Base-by-base conservation (phyloP, 2,113 vertebrate genomes). In the Ochotona princeps region DNA sequence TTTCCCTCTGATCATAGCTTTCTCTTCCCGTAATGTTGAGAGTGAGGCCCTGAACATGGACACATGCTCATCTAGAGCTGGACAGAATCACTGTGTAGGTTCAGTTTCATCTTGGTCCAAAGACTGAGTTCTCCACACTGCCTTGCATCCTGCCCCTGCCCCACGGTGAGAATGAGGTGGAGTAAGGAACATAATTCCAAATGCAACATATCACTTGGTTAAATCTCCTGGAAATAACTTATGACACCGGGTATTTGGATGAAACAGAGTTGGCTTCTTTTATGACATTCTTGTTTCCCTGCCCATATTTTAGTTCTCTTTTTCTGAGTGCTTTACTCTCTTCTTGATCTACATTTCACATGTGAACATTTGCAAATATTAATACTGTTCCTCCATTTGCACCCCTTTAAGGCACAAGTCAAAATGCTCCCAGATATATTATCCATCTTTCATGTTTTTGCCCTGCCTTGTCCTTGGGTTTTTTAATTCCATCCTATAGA, bases 211-310 rank as follows among this genome's bases (percentile, higher is more conserved):
- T 82, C 66, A 20, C 54, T 49, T 32, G 28, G 74, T 66, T 38
- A 72, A 83, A 66, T 87, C 81, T 76, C 87, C 76, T 35, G 2
- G 81, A 91, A 73, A 15, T 78, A 38, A 90, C 76, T 78, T 61
- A 90, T n/a, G 79, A 78, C 20, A 65, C 30, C 21, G 63, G 44
- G 57, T 51, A 85, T 81, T 75, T 44, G 30, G 79, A 70, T 73
- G 66, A 93, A 86, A 94, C 60, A 89, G 49, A 88, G 8, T 63
- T 94, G 92, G 78, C 76, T 93, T 89, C 66, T 51, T 92, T 90
- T 51, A 38, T 28, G 47, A 65, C 30, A 26, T 66, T n/a, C 65
- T 66, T 81, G 57, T 87, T 57, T 13, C 72, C 69, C 80, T 54
- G 73, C 76, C 87, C 85, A 92, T 73, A 78, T 72, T 61, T 51